Base-by-base conservation (phyloP, 2,113 vertebrate species). In the Gallinago paraguaiae region DNA sequence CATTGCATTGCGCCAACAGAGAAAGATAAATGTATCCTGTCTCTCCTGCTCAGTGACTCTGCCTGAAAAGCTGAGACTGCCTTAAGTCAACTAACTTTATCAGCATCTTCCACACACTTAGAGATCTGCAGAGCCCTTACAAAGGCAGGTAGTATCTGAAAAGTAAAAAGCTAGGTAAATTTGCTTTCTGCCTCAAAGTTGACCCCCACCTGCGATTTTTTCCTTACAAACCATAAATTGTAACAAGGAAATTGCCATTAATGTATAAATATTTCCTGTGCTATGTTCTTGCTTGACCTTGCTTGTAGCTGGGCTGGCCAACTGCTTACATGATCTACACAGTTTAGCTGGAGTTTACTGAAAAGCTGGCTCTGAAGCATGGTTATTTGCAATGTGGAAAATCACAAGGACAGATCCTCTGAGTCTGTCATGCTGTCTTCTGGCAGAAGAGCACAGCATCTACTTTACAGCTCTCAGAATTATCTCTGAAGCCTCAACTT, bases 201-300 rank as follows among this genome's bases (percentile, higher is more conserved):
- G 45, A 43, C 6, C 76, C 72, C 53, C 59, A 86, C 2, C 2
- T 63, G 63, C 54, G 41, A 88, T 92, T 74, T 39, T 74, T 77
- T 86, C 51, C 33, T 67, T 71, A 74, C 41, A 83, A 75, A 84
- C 48, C 60, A 79, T n/a, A 13, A 92, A 33, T 56, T 82, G 48
- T 78, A 91, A 71, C 39, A 95, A 70, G 27, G 13, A 83, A 88
- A 86, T 28, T 71, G 86, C 33, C 74, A 64, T 51, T 86, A 95
- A 84, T 60, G 23, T 61, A 75, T 48, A 75, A 67, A 74, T 68
- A 37, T 84, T 92, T 93, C 84, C 60, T 48, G 64, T 30, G 50
- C 41, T 83, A 3, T 35, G 60, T 65, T 95, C 60, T 88, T 94
- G 24, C 54, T 61, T 94, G 72, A 93, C 83, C 71, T 95, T 94